Evolutionary conservation across 1,140 invertebrate genomes (phyloP), one percentile per base, ranked within the genome.

Genomic region (Drosophila erecta): DNA sequence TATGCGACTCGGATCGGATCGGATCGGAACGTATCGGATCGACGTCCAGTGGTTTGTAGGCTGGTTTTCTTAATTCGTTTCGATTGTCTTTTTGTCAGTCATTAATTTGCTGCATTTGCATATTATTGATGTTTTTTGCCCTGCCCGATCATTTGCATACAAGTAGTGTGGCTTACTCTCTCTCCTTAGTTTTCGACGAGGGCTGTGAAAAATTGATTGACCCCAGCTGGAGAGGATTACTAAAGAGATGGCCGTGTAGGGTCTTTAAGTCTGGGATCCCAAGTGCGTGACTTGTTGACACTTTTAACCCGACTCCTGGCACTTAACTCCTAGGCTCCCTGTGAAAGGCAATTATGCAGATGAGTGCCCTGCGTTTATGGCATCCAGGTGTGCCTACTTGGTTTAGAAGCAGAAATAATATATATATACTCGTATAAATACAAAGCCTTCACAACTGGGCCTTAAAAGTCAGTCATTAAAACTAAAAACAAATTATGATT

Each of bases 71-170:
- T 89, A 89, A 89, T 89, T 89, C 84, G 84, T 89, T 89, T 80
- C 84, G 84, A 89, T 89, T 89, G 84, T 89, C 84, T 89, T 90
- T 90, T 89, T 89, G 85, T 89, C 85, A 89, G 85, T 90, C 85
- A 89, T 89, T 89, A 89, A 89, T 89, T 89, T 90, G 85, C 66
- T 74, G 77, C 81, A 89, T 89, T 89, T 90, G 83, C 85, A 89
- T 89, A 89, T 89, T 89, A 89, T 89, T 90, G 85, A 89, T 89
- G 84, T 79, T 79, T 55, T 47, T 41, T 41, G n/a, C 22, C 57
- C 59, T 41, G 17, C 47, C 51, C 55, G 49, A 46, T 35, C 72
- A 87, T 87, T 87, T 84, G 84, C 84, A 87, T 87, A 83, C 43
- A 54, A 38, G 37, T 14, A 37, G 35, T 37, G 35, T 37, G 12